Evolutionary conservation across 2,888 invertebrate genomes (phyloP), one percentile per base, ranked within the genome.

Genomic region (Steinernema scapterisci): DNA sequence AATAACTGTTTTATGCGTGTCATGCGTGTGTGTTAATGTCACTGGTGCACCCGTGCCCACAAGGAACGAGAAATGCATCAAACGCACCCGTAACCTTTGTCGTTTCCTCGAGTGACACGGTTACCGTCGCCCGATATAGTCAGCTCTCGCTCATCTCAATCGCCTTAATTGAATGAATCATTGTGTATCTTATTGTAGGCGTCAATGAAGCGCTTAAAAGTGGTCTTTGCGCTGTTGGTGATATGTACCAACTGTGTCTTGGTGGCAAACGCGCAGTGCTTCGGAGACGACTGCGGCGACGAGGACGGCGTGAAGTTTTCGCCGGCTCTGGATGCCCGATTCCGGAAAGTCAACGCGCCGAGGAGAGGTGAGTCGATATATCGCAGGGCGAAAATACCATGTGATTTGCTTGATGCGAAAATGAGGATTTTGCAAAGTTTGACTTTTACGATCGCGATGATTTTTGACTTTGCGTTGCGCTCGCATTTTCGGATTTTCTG

Each of bases 341-440:
- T 63, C 25, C 27, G 63, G 16, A 63, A 63, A n/a, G 63, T 63
- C 5, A 63, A 63, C 16, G 63, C 63, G 16, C 63, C 63, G 5
- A 27, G 63, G 31, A 63, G 63, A 63, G 63, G 63, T 63, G 16
- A 31, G 16, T 27, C 11, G 21, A 19, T 23, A 9, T 38, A n/a
- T n/a, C n/a, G n/a, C n/a, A n/a, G 38, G 38, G 5, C 38, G 9
- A 38, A 38, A 38, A 38, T 38, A 38, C n/a, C n/a, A n/a, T n/a
- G n/a, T n/a, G n/a, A n/a, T n/a, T n/a, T n/a, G n/a, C n/a, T n/a
- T n/a, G n/a, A n/a, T n/a, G n/a, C n/a, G n/a, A n/a, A n/a, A n/a
- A n/a, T n/a, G n/a, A n/a, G n/a, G n/a, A n/a, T n/a, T n/a, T n/a
- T n/a, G n/a, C n/a, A n/a, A n/a, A n/a, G n/a, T n/a, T n/a, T n/a